Conservation (phyloP, 2,797 vertebrate species). For the Heliangelus exortis region DNA sequence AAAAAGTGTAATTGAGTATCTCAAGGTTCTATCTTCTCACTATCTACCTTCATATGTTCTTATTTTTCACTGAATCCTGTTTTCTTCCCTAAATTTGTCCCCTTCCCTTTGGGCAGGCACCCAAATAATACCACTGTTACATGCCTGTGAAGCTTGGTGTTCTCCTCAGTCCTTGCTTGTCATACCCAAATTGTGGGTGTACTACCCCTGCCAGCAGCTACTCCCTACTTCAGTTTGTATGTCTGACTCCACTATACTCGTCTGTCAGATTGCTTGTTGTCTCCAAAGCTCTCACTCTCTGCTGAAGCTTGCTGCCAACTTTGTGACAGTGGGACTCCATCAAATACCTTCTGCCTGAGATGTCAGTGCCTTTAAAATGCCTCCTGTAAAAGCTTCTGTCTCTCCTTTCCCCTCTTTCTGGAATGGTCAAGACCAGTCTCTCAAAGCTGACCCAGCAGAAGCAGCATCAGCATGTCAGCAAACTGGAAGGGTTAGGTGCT, state of each 20-base stretch:
- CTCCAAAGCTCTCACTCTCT: neutral
- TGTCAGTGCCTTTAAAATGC: neutral
- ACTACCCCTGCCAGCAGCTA: neutral
- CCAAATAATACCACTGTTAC: neutral
- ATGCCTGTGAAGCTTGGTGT: neutral
- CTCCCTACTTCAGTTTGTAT: neutral
- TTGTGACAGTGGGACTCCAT: constrained; percentile 12
- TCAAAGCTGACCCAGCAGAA: neutral
- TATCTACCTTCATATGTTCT: neutral
- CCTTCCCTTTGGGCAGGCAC: neutral
- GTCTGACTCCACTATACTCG: neutral
- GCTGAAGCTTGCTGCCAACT: neutral
- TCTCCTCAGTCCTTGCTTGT: neutral
- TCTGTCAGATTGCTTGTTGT: neutral
- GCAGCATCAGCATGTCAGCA: neutral
- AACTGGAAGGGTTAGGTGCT: neutral
- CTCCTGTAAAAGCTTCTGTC: neutral
- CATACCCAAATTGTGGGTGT: neutral
- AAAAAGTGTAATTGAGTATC: neutral
- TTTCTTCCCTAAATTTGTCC: neutral
- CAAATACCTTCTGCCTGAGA: neutral
- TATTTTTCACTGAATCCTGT: neutral
- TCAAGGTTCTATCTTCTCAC: neutral
- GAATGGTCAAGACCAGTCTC: neutral
- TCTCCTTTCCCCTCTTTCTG: neutral